These are phyloP conservation scores for Syrphus vitripennis DNA, from an alignment of 2,888 invertebrate genomes.

Conservation along the genomic window DNA sequence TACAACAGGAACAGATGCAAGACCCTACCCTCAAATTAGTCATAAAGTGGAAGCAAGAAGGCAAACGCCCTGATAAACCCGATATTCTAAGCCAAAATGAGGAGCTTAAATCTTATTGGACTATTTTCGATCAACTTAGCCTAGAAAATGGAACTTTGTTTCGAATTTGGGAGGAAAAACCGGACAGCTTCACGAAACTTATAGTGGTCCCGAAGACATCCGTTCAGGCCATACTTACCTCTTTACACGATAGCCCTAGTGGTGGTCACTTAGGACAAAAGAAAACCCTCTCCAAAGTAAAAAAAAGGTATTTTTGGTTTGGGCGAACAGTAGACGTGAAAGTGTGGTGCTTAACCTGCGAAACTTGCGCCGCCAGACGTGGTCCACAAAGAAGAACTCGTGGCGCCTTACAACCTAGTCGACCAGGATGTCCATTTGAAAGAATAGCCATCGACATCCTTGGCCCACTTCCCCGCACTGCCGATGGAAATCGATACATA, in stretches of 20 bases:
- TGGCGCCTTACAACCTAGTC: not conserved
- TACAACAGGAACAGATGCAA: not conserved
- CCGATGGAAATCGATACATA: not conserved
- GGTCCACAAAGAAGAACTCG: not conserved
- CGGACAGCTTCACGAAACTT: not conserved
- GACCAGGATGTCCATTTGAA: not conserved
- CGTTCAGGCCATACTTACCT: not conserved
- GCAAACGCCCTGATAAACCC: not conserved
- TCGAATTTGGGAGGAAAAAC: not conserved
- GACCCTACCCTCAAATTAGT: not conserved
- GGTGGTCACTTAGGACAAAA: slow-evolving; percentile 14
- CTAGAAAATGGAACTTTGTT: not conserved
- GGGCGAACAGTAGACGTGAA: not conserved
- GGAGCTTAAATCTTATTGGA: not conserved
- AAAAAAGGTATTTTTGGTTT: slow-evolving; percentile 2
- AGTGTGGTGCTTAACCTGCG: not conserved
- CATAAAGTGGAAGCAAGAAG: not conserved
- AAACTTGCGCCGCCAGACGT: not conserved
- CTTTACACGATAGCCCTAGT: not conserved
- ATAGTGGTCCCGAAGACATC: not conserved
- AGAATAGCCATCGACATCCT: not conserved
- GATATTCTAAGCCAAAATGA: not conserved
- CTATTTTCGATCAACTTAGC: not conserved
- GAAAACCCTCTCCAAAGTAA: slow-evolving; percentile 7
- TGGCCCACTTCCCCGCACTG: not conserved